A percentile compares a stretch with the other conserved stretches of the same genome.
Conservation (phyloP, 2,113 vertebrate genomes). For the Cricetomys ansorgei region DNA sequence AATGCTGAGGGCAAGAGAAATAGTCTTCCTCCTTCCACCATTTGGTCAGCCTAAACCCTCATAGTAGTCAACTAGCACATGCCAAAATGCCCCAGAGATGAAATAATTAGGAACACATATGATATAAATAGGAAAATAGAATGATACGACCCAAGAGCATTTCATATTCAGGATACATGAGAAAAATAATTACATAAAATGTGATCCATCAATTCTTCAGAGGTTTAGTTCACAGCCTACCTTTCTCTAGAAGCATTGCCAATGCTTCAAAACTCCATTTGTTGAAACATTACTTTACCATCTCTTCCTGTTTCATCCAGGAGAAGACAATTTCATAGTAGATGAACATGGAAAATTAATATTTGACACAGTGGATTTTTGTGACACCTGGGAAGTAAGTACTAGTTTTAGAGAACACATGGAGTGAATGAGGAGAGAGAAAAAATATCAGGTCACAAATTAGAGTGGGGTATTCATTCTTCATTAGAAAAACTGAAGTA, state of each 20-base stretch:
- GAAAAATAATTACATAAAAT: neutral
- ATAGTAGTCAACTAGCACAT: too few species aligned
- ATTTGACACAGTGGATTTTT: conserved; percentile 39
- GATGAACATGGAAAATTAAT: conserved; percentile 79
- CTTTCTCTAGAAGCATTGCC: neutral
- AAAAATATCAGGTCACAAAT: neutral
- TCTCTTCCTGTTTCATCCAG: conserved; percentile 75
- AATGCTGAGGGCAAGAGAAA: neutral
- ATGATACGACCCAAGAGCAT: neutral
- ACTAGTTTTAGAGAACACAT: neutral
- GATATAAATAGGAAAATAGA: neutral
- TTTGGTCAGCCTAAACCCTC: neutral
- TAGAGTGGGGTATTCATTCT: neutral
- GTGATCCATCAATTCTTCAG: neutral
- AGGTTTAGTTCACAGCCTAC: neutral
- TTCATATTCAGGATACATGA: neutral
- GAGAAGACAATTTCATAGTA: conserved; percentile 80
- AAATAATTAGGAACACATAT: neutral
- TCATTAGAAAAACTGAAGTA: neutral
- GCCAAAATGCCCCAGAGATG: too few species aligned
- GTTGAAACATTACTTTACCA: neutral
- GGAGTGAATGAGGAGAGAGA: neutral
- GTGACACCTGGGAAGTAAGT: conserved; percentile 61
- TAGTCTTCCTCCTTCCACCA: neutral
- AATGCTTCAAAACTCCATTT: neutral